A percentile compares a stretch with the other conserved stretches of the same genome.
Evolutionary conservation across 92 coral and sea anemone species (phyloP).

Genomic region (Blastomussa wellsi): DNA sequence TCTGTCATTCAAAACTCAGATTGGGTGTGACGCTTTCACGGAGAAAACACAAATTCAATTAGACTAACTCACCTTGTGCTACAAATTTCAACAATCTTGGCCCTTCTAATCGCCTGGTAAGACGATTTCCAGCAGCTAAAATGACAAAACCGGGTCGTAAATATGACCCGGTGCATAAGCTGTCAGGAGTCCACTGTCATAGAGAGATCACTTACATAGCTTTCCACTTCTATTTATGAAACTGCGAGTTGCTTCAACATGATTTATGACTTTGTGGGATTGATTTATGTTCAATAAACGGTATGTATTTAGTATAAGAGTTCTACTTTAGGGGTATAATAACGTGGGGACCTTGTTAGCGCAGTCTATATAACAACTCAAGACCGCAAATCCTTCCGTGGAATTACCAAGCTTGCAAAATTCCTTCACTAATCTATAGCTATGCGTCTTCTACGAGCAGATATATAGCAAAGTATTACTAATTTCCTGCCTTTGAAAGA

Average conservation of each 20-base stretch:
- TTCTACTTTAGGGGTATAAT: not conserved
- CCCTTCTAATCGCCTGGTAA: not conserved
- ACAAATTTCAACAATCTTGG: not conserved
- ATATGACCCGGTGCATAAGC: not conserved
- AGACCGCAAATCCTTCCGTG: slow-evolving; percentile 37
- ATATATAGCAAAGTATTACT: not conserved
- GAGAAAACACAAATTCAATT: not conserved
- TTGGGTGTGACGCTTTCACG: slow-evolving; percentile 24
- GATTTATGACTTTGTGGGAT: slow-evolving; percentile 19
- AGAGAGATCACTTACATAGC: not conserved
- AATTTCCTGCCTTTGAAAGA: not conserved
- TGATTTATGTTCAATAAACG: slow-evolving; percentile 25
- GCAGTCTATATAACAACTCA: not conserved
- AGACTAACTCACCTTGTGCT: not conserved
- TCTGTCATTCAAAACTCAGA: slow-evolving; percentile 16
- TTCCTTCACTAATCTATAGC: not conserved
- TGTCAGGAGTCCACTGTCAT: not conserved
- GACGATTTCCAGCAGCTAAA: not conserved
- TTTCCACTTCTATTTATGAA: slow-evolving; percentile 3
- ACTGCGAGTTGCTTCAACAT: not conserved
- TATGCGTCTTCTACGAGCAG: not conserved
- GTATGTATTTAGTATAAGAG: not conserved
- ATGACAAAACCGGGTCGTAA: not conserved
- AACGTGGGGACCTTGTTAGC: slow-evolving; percentile 12
- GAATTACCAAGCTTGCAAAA: not conserved